phyloP scores from a whole-genome alignment of 2,113 vertebrate genomes.

The Paramisgurnus dabryanus region DNA sequence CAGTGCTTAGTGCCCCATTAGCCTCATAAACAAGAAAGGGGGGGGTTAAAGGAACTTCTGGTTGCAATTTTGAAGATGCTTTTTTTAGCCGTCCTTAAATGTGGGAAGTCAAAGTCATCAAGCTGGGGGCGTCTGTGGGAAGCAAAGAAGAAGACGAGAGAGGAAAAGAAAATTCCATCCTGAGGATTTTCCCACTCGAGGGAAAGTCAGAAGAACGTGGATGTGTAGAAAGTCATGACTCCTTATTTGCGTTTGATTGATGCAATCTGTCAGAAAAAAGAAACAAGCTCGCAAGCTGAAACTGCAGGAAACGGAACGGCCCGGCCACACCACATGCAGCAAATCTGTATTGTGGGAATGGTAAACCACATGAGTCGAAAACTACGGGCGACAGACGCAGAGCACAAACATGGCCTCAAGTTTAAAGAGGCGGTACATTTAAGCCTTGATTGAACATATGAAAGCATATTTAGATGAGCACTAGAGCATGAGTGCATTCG shows the following conservation, averaged over 20 bases:
- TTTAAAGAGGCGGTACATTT: neutral
- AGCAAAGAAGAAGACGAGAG: constrained; percentile 60
- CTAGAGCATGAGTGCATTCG: constrained; percentile 32
- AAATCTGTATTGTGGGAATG: constrained; percentile 74
- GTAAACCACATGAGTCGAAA: constrained; percentile 65
- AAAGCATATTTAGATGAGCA: neutral
- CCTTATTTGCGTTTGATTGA: constrained; percentile 75
- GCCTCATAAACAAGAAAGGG: constrained; percentile 56
- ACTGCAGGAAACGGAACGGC: constrained; percentile 74
- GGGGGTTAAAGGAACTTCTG: constrained; percentile 68
- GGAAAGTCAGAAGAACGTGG: constrained; percentile 53
- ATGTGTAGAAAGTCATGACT: constrained; percentile 67
- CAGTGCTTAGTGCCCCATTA: constrained; percentile 61
- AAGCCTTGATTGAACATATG: neutral
- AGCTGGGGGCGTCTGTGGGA: constrained; percentile 70
- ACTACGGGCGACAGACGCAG: constrained; percentile 64
- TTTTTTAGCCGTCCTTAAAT: constrained; percentile 80
- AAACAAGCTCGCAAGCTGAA: constrained; percentile 63
- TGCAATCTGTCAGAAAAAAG: constrained; percentile 68
- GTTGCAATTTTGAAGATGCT: constrained; percentile 77
- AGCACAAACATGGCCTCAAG: constrained; percentile 64
- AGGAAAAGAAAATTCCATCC: constrained; percentile 60
- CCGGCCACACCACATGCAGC: constrained; percentile 68
- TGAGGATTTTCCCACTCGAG: constrained; percentile 69
- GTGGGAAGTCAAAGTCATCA: constrained; percentile 76